Percentiles rank a stretch among this genome's conserved stretches.
Evolutionary conservation across 2,888 invertebrate species (phyloP).

Genomic region (Parnassius glacialis): DNA sequence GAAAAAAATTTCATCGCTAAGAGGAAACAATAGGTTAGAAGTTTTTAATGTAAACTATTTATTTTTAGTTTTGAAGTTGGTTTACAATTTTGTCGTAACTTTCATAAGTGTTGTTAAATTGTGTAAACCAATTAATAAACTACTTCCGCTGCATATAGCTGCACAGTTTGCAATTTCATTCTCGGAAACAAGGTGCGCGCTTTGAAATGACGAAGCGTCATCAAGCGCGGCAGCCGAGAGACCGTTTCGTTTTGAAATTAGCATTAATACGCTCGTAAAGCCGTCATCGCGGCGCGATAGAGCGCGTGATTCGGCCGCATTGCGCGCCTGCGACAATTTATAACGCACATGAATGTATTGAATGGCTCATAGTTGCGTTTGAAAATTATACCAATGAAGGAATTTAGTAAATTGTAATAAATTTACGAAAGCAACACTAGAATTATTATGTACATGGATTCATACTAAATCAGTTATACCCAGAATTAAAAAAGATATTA

Average conservation of each 20-base stretch:
- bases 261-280: slow-evolving; percentile 46
- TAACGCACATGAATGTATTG: slow-evolving; percentile 4
- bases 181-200: slow-evolving; percentile 40
- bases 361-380: background rate
- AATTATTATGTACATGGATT: too few species aligned
- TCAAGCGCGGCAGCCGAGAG: slow-evolving; percentile 30
- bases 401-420: background rate
- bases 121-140: too few species aligned
- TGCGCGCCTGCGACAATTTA: slow-evolving; percentile 40
- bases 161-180: slow-evolving; percentile 28
- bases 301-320: slow-evolving; percentile 40
- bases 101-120: too few species aligned
- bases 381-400: background rate
- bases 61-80: too few species aligned
- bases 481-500: too few species aligned
- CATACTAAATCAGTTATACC: too few species aligned
- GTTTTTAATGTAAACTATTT: too few species aligned
- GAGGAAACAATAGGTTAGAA: too few species aligned
- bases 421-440: too few species aligned
- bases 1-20: too few species aligned
- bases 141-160: slow-evolving; percentile 10
- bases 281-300: slow-evolving; percentile 46
- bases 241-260: slow-evolving; percentile 42
- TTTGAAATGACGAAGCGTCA: slow-evolving; percentile 46
- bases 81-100: too few species aligned